Evolutionary conservation across 2,113 vertebrate species (phyloP).

Genomic region (Oxygymnocypris stewartii): DNA sequence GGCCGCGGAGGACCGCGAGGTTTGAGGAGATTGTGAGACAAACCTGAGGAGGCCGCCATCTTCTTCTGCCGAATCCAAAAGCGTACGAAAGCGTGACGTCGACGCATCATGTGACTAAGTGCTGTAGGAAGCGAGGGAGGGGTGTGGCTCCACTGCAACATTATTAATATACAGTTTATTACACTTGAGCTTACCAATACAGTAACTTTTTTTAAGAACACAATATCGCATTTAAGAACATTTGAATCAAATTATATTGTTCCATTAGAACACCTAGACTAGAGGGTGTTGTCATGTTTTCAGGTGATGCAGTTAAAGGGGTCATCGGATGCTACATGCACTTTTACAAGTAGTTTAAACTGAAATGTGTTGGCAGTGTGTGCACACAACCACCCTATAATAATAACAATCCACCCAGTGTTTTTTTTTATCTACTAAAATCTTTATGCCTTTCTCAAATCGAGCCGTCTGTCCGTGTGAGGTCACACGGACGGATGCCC

Average conservation of each 20-base stretch:
- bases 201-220: too few relatives aligned
- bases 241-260: not conserved
- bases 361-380: too few relatives aligned
- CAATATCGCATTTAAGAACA: not conserved
- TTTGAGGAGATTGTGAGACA: constrained; percentile 66
- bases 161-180: not conserved
- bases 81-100: constrained; percentile 61
- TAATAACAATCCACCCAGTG: too few relatives aligned
- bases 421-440: too few relatives aligned
- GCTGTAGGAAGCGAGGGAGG: not conserved
- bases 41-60: constrained; percentile 96
- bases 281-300: not conserved
- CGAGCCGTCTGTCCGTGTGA: too few relatives aligned
- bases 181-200: too few relatives aligned
- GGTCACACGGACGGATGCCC: too few relatives aligned
- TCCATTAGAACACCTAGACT: not conserved
- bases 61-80: constrained; percentile 85
- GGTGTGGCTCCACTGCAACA: constrained; percentile 1
- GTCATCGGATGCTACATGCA: too few relatives aligned
- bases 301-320: not conserved
- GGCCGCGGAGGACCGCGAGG: not conserved
- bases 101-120: constrained; percentile 35
- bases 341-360: too few relatives aligned
- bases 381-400: too few relatives aligned
- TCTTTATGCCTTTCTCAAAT: too few relatives aligned